phyloP scores from a whole-genome alignment of 2,888 invertebrate species.

The Clepsis dumicolana region DNA sequence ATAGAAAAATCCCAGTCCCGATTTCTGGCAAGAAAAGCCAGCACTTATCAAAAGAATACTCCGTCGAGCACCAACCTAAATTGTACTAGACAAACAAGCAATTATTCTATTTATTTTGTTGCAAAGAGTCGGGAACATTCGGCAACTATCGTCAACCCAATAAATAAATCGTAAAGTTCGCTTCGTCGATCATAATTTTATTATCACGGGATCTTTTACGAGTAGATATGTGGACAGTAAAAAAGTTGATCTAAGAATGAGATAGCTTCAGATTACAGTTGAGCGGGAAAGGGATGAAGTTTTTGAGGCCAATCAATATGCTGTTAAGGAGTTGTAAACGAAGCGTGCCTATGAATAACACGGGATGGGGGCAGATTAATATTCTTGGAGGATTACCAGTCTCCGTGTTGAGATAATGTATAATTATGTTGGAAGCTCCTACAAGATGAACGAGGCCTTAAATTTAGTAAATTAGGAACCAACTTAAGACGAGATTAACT shows the following conservation, averaged over 20 bases:
- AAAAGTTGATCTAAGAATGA: conserved; percentile 41
- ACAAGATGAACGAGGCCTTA: conserved; percentile 29
- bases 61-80: conserved; percentile 20
- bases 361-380: conserved; percentile 9
- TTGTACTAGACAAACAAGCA: conserved; percentile 38
- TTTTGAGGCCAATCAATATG: conserved; percentile 53
- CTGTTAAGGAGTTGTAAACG: conserved; percentile 48
- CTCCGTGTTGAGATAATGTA: conserved; percentile 31
- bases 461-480: conserved; percentile 40
- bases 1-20: conserved; percentile 14
- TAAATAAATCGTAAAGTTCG: conserved; percentile 79
- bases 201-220: conserved; percentile 60
- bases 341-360: conserved; percentile 41
- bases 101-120: conserved; percentile 49
- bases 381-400: conserved; percentile 24
- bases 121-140: conserved; percentile 53
- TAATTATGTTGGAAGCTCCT: conserved; percentile 33
- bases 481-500: conserved; percentile 36
- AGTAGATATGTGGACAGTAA: conserved; percentile 42
- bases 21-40: conserved; percentile 9
- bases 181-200: conserved; percentile 75
- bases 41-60: conserved; percentile 14
- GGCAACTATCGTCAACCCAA: conserved; percentile 62
- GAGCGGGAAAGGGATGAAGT: conserved; percentile 37
- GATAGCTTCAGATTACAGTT: conserved; percentile 23